Evolutionary conservation across 2,888 invertebrate genomes (phyloP), one percentile per base, ranked within the genome.

Genomic region (Hesperia comma): DNA sequence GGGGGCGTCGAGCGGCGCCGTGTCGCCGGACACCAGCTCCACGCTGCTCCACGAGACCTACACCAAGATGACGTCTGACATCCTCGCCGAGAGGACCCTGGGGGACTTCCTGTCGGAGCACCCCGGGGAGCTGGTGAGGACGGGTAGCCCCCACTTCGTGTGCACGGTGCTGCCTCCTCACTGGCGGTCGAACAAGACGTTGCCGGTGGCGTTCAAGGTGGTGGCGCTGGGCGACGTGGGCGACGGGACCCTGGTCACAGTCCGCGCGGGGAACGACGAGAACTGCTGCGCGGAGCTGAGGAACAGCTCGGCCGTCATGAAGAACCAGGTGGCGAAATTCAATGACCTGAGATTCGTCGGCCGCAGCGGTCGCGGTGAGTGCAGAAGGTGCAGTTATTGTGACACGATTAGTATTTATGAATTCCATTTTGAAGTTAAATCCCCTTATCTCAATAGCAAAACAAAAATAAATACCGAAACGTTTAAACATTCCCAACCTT

Each of bases 261-360:
- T 99, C 46, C 93, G 97, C 51, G 99, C 99, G 17, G 99, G 99
- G 19, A 99, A 99, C 90, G 99, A 99, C 81, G 99, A 99, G 91
- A 99, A 99, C 92, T 98, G 96, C 86, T 98, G 98, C 84, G 99
- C 98, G 49, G 99, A 99, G 87, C 90, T 99, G 77, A 92, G 98
- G 81, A 99, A 99, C 92, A 97, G 96, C 77, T 97, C 98, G 61
- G 98, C 99, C 40, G 96, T 98, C 81, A 98, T 99, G 97, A 99
- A 99, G 94, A 98, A 99, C 88, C 98, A 99, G 87, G 98, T 99
- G 78, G 99, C 99, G 76, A 98, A 99, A 93, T 99, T 99, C 93
- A 99, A 99, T 88, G 99, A 99, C 93, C 94, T 99, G 79, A 95
- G 99, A 86, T 99, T 99, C 94, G 98, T 99, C 79, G 99, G 99